A percentile compares a stretch with the other conserved stretches of the same genome.
These are phyloP conservation scores for Hesperophylax magnus DNA, from an alignment of 1,140 invertebrate genomes.

Conservation along the genomic window DNA sequence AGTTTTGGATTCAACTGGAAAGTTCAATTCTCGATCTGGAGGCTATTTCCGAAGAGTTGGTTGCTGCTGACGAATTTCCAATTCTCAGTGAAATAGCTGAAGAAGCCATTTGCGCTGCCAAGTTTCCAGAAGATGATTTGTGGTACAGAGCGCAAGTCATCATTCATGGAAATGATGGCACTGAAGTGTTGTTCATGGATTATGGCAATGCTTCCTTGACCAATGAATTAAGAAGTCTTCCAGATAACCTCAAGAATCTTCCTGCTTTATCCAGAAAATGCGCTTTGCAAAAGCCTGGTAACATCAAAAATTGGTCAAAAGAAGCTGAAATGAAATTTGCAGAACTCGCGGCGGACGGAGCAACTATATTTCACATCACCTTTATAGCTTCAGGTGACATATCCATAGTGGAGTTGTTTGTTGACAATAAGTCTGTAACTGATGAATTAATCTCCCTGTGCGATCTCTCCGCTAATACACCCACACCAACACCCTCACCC, in stretches of 20 bases:
- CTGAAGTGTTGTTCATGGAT: slow-evolving; percentile 80
- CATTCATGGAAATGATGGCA: slow-evolving; percentile 72
- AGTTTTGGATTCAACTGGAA: slow-evolving; percentile 82
- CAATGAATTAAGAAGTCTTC: slow-evolving; percentile 73
- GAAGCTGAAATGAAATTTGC: slow-evolving; percentile 76
- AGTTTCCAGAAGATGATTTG: slow-evolving; percentile 77
- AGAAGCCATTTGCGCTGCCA: slow-evolving; percentile 77
- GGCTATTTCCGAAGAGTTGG: slow-evolving; percentile 73
- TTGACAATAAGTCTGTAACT: slow-evolving; percentile 74
- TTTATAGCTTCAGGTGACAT: slow-evolving; percentile 77
- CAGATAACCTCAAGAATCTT: slow-evolving; percentile 74
- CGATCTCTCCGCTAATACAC: neutral
- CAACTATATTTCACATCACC: slow-evolving; percentile 75
- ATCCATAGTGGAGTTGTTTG: slow-evolving; percentile 75
- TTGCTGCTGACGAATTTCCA: slow-evolving; percentile 70
- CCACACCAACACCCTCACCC: neutral
- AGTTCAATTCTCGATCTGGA: slow-evolving; percentile 74
- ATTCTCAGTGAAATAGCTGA: slow-evolving; percentile 69
- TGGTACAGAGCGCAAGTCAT: slow-evolving; percentile 81
- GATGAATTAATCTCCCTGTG: slow-evolving; percentile 70
- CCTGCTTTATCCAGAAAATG: slow-evolving; percentile 76
- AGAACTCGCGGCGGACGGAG: slow-evolving; percentile 76
- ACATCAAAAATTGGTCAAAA: slow-evolving; percentile 74
- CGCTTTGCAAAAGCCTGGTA: slow-evolving; percentile 73
- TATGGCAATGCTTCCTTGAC: slow-evolving; percentile 80